Percentiles rank a stretch among this genome's conserved stretches.
phyloP scores from a whole-genome alignment of 2,888 invertebrate genomes.

The Drosophila barbarae region DNA sequence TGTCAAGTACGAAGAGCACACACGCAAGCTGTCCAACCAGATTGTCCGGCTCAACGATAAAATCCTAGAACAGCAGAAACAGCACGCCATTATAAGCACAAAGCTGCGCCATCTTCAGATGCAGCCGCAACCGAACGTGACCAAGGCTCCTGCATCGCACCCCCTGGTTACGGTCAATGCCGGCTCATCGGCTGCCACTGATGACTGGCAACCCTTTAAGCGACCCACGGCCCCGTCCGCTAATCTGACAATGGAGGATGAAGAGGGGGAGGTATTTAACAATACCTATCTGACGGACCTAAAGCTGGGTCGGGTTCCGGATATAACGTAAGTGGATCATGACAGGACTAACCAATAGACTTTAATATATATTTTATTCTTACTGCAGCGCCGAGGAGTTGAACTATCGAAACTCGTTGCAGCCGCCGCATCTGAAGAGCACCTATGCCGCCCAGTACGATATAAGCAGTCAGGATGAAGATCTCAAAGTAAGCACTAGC shows the following conservation, averaged over 20 bases:
- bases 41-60: slow-evolving; percentile 77
- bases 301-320: slow-evolving; percentile 81
- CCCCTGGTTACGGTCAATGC: not conserved
- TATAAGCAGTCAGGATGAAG: slow-evolving; percentile 84
- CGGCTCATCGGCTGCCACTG: slow-evolving; percentile 19
- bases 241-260: slow-evolving; percentile 87
- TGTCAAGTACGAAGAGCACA: slow-evolving; percentile 76
- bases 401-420: slow-evolving; percentile 88
- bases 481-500: slow-evolving; percentile 82
- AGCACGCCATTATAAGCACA: slow-evolving; percentile 75
- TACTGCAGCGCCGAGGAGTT: slow-evolving; percentile 83
- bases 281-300: slow-evolving; percentile 87
- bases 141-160: not conserved
- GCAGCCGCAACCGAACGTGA: slow-evolving; percentile 5
- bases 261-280: slow-evolving; percentile 91
- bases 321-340: slow-evolving; percentile 37
- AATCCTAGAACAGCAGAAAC: slow-evolving; percentile 77
- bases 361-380: not conserved
- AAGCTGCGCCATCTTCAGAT: slow-evolving; percentile 73
- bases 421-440: slow-evolving; percentile 91
- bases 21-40: slow-evolving; percentile 76
- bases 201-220: slow-evolving; percentile 58
- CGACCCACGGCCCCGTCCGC: slow-evolving; percentile 57
- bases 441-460: slow-evolving; percentile 91
- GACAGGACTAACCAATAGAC: not conserved